Percentiles rank a stretch among this genome's conserved stretches.
Conservation (phyloP, 2,113 vertebrate species). For the Lagopus leucura region DNA sequence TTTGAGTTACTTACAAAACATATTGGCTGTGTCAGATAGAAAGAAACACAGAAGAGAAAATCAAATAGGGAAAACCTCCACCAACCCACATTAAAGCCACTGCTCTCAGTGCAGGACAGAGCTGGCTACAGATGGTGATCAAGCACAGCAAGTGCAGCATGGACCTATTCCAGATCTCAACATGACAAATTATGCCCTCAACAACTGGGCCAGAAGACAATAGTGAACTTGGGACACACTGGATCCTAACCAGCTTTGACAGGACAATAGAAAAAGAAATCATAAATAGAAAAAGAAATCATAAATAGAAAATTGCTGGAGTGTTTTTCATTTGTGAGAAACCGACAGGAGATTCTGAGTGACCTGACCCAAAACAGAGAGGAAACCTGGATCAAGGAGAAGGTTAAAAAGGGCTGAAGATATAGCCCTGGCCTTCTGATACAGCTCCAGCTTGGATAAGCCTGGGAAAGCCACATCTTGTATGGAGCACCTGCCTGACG, state of each 20-base stretch:
- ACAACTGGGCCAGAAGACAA: background rate
- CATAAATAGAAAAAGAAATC: background rate
- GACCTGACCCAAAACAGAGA: background rate
- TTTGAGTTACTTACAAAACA: background rate
- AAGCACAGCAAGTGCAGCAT: background rate
- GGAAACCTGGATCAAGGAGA: background rate
- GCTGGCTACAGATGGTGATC: background rate
- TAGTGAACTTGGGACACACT: background rate
- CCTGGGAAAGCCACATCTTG: background rate
- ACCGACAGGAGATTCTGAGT: background rate
- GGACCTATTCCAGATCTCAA: background rate
- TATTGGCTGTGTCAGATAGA: background rate
- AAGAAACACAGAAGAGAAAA: background rate
- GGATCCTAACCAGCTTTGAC: conserved; percentile 34
- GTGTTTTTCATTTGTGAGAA: background rate
- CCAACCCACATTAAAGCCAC: background rate
- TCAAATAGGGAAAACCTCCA: background rate
- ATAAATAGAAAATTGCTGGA: background rate
- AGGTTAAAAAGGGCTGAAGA: background rate
- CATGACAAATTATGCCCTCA: conserved; percentile 37
- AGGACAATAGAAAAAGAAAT: conserved; percentile 28
- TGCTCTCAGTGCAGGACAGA: background rate
- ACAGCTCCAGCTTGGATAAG: background rate
- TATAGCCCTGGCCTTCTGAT: background rate
- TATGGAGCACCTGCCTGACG: background rate